Evolutionary conservation across 2,113 vertebrate genomes (phyloP), one percentile per base, ranked within the genome.

Genomic region (Candoia aspera): DNA sequence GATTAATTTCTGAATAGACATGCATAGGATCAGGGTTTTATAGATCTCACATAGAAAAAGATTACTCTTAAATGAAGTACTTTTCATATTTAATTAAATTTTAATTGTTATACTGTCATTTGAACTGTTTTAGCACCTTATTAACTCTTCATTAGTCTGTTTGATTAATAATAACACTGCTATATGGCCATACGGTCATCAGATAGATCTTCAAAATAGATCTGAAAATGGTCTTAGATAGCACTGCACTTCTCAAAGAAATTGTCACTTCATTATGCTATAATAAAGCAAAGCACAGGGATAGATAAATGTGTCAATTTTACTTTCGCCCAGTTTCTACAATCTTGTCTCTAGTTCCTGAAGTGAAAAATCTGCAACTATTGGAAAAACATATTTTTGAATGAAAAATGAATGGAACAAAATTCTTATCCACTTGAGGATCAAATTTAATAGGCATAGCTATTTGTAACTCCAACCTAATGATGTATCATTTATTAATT

Each of bases 121-220:
- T 90, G 90, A 95, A 95, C 94, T 95, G 94, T 94, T 96, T 96
- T 96, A 96, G 92, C 94, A 95, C 92, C 93, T 96, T 96, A 96
- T 96, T 96, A 95, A 92, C 96, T 95, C 92, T 95, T 96, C 94
- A 96, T 96, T 96, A 95, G 88, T 33, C 89, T 94, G 84, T 90
- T 91, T 96, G 93, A 95, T 95, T 95, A 96, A 93, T 42, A 79
- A 93, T 89, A 84, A 91, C 90, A 37, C 94, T 94, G 95, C 91
- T 92, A 92, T 85, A 93, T 94, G 92, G 93, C 91, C 93, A 96
- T 96, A 96, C 91, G 93, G 46, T 95, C 90, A 92, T 93, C 92
- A 86, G 91, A 84, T 91, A 49, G 42, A 49, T 8, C 4, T 46
- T 85, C 26, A 33, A 13, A 19, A 62, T 60, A 90, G 24, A 46